Conservation (phyloP, 1,140 invertebrate genomes). For the Spodoptera litura region DNA sequence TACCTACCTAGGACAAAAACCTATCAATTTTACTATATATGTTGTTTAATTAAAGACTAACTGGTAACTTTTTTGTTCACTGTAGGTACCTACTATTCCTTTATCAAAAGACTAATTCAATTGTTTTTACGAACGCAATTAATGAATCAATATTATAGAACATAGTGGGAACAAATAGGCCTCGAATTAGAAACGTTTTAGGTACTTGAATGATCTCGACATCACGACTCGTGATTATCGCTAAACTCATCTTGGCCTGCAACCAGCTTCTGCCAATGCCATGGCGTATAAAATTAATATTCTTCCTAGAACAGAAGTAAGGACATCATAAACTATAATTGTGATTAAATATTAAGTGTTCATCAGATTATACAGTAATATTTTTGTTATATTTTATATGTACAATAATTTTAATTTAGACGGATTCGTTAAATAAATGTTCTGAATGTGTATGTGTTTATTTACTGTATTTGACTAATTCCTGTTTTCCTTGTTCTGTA, state of each 20-base stretch:
- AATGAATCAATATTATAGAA: too few species aligned
- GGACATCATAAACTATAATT: neutral
- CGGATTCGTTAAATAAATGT: slow-evolving; percentile 75
- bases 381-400: slow-evolving; percentile 61
- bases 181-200: too few species aligned
- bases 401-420: slow-evolving; percentile 60
- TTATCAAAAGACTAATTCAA: too few species aligned
- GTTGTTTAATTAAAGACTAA: too few species aligned
- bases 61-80: neutral
- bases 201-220: slow-evolving; percentile 12
- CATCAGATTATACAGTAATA: slow-evolving; percentile 16
- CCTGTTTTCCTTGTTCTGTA: too few species aligned
- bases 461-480: neutral
- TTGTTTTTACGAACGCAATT: too few species aligned
- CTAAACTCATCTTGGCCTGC: neutral
- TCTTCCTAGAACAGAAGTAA: neutral
- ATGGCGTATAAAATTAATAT: neutral
- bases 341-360: slow-evolving; percentile 36
- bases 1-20: too few species aligned
- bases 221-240: neutral
- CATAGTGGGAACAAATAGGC: too few species aligned
- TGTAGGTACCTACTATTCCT: neutral
- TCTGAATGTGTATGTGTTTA: slow-evolving; percentile 51
- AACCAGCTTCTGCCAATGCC: neutral
- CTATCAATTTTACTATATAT: too few species aligned